A percentile compares a stretch with the other conserved stretches of the same genome.
These are phyloP conservation scores for Okapia johnstoni DNA, from an alignment of 2,113 vertebrate genomes.

Conservation along the genomic window DNA sequence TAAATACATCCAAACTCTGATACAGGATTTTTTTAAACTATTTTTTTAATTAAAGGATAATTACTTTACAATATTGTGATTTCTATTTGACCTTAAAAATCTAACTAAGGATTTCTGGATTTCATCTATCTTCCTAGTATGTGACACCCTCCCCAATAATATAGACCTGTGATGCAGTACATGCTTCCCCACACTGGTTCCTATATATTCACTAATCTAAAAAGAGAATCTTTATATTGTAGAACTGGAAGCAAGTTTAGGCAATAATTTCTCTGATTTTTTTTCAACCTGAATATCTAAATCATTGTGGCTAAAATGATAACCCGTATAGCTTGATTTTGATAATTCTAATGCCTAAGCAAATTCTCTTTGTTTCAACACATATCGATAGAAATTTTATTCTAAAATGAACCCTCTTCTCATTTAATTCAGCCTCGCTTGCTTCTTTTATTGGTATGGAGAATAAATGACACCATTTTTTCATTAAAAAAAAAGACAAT, in stretches of 20 bases:
- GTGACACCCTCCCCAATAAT: neutral
- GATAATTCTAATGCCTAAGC: neutral
- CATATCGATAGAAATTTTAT: neutral
- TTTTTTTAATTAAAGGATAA: neutral
- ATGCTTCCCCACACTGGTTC: neutral
- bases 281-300: neutral
- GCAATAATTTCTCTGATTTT: neutral
- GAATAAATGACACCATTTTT: neutral
- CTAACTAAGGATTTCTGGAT: neutral
- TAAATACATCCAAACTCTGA: neutral
- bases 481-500: neutral
- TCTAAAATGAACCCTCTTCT: neutral
- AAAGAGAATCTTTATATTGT: neutral
- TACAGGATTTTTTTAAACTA: neutral
- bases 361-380: neutral
- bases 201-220: neutral
- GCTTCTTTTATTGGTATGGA: neutral
- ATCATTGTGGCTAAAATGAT: neutral
- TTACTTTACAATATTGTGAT: neutral
- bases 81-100: neutral
- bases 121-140: neutral
- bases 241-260: neutral
- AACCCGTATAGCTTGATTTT: neutral
- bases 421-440: neutral
- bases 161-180: neutral